Evolutionary conservation across 1,140 invertebrate species (phyloP).

Genomic region (Polypedilum vanderplanki): DNA sequence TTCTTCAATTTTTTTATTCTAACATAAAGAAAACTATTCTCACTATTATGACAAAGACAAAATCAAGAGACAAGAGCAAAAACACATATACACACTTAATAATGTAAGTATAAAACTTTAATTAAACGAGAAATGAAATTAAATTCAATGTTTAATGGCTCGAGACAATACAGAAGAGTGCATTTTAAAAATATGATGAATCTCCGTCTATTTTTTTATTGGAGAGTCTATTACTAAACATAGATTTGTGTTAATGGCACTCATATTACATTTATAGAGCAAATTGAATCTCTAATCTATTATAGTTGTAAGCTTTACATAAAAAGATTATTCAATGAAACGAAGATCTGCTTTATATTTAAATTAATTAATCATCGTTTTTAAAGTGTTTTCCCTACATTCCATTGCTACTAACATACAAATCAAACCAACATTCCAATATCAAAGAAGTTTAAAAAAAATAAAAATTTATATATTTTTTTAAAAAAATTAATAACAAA

Average conservation of each 20-base stretch:
- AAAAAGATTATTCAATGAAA: slow-evolving; percentile 10
- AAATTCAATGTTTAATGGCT: neutral
- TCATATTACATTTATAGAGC: neutral
- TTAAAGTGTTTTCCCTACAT: too few relatives aligned
- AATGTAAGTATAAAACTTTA: too few relatives aligned
- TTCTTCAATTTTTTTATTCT: neutral
- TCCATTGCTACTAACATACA: neutral
- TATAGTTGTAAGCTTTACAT: neutral
- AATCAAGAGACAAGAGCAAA: neutral
- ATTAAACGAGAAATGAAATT: too few relatives aligned
- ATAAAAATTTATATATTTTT: neutral
- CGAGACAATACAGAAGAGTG: slow-evolving; percentile 11
- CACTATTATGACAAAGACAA: neutral
- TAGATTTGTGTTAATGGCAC: neutral
- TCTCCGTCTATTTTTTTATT: neutral
- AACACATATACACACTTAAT: too few relatives aligned
- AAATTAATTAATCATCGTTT: neutral
- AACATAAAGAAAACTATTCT: neutral
- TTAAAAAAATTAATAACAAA: neutral
- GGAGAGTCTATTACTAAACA: neutral
- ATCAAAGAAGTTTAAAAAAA: neutral
- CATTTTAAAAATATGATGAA: neutral
- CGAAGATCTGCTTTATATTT: neutral
- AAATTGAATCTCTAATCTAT: neutral
- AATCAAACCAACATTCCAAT: neutral